Percentiles rank a stretch among this genome's conserved stretches.
Evolutionary conservation across 2,888 invertebrate species (phyloP).

Genomic region (Drosophila siamana): DNA sequence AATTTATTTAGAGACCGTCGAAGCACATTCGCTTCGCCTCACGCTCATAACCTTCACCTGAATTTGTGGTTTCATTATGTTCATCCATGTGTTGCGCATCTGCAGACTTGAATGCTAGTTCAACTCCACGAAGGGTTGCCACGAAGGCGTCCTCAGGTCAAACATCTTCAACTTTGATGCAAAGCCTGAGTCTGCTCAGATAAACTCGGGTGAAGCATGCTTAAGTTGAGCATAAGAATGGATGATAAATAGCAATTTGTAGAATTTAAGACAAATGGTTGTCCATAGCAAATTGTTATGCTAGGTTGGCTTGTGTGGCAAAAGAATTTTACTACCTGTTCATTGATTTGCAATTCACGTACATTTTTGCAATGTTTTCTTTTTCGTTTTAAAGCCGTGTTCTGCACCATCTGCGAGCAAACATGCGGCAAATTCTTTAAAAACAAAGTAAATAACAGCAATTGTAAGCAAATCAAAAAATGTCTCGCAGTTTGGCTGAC

Average conservation of each 20-base stretch:
- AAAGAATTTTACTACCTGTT: neutral
- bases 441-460: constrained; percentile 4
- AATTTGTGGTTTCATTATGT: neutral
- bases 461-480: neutral
- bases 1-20: constrained; percentile 7
- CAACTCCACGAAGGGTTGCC: neutral
- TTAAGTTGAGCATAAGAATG: neutral
- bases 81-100: neutral
- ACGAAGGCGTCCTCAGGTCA: neutral
- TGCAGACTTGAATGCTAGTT: neutral
- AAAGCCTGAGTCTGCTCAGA: neutral
- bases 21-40: neutral
- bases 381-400: neutral
- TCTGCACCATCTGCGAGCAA: neutral
- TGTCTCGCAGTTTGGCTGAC: neutral
- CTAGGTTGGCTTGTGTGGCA: too few relatives aligned
- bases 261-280: neutral
- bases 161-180: neutral
- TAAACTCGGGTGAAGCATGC: neutral
- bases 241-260: neutral
- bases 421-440: neutral
- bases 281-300: neutral
- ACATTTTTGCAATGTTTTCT: neutral
- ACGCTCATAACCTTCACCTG: neutral
- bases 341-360: constrained; percentile 1